Percentiles rank a stretch among this genome's conserved stretches.
Conservation (phyloP, 2,797 vertebrate genomes). For the Lagorchestes hirsutus region DNA sequence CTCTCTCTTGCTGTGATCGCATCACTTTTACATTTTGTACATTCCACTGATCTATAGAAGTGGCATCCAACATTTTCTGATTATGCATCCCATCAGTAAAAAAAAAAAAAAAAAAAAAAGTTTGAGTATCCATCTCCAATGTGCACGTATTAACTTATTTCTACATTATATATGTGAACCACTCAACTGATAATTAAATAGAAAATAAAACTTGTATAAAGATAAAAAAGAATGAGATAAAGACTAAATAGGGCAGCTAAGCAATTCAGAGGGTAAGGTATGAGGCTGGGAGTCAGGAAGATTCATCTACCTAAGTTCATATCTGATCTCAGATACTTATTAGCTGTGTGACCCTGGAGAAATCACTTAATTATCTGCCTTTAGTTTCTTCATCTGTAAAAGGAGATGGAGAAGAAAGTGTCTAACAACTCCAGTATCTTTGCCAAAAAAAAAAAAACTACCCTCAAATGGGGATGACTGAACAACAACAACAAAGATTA, state of each 20-base stretch:
- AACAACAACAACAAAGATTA: background rate
- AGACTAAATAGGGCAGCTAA: background rate
- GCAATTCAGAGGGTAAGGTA: background rate
- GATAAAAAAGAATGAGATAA: background rate
- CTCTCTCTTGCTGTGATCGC: background rate
- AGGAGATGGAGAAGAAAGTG: background rate
- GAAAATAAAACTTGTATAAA: background rate
- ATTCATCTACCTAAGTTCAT: background rate
- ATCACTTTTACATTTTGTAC: background rate
- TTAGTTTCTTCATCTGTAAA: background rate
- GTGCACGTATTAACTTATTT: background rate
- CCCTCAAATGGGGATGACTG: background rate
- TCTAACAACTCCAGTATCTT: background rate
- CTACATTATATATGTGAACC: background rate
- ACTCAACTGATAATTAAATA: background rate
- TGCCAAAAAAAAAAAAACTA: background rate
- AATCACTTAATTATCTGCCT: background rate
- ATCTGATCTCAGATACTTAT: background rate
- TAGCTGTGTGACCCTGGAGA: background rate
- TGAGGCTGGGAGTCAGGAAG: background rate
- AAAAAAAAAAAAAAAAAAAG: background rate
- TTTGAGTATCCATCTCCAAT: background rate
- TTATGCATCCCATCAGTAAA: background rate
- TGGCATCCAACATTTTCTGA: background rate
- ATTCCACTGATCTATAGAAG: background rate